A percentile compares a stretch with the other conserved stretches of the same genome.
Evolutionary conservation across 2,113 vertebrate genomes (phyloP).

Genomic region (Polyodon spathula): DNA sequence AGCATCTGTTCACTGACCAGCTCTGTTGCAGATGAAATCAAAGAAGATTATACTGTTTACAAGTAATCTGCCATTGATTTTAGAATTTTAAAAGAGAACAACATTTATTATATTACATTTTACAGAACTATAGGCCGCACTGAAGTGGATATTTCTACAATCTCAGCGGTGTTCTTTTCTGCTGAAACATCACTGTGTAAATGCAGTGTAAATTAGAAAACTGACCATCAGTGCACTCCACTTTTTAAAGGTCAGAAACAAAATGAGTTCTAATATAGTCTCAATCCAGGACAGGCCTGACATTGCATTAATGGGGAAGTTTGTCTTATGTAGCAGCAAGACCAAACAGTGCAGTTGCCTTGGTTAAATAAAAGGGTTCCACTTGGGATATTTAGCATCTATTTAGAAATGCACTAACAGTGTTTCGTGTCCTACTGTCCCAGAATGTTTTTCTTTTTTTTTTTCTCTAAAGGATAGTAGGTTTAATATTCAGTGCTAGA

Average conservation of each 20-base stretch:
- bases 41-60: conserved; percentile 48
- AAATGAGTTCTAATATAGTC: conserved; percentile 36
- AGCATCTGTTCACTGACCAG: conserved; percentile 46
- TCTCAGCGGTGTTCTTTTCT: too few species aligned
- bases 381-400: neutral
- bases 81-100: conserved; percentile 1
- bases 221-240: neutral
- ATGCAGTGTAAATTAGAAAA: neutral
- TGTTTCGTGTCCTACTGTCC: too few species aligned
- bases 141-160: neutral
- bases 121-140: neutral
- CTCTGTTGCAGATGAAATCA: conserved; percentile 41
- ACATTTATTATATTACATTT: neutral
- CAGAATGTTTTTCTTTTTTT: too few species aligned
- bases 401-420: too few species aligned
- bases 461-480: too few species aligned
- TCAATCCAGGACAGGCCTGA: conserved; percentile 35
- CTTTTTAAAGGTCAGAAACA: conserved; percentile 45
- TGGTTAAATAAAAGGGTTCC: neutral
- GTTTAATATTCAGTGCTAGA: too few species aligned
- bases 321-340: conserved; percentile 19
- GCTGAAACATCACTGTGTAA: neutral
- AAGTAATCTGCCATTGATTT: conserved; percentile 8
- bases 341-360: neutral
- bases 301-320: conserved; percentile 49